phyloP scores from a whole-genome alignment of 2,113 vertebrate species.

The Pipa parva region DNA sequence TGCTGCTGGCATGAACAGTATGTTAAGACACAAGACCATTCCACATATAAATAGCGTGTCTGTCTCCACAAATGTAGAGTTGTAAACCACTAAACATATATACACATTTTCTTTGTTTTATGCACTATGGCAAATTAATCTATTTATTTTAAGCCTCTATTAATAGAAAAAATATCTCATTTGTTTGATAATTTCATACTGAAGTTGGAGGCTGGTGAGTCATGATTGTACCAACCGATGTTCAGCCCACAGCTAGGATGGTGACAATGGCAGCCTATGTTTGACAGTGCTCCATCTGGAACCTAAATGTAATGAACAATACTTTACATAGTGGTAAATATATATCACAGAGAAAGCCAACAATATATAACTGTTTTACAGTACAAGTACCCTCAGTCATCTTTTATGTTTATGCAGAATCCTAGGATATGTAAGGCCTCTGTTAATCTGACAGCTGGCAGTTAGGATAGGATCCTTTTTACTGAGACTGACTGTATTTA shows the following conservation, averaged over 20 bases:
- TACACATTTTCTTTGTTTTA: no score
- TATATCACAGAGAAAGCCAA: constrained; percentile 1
- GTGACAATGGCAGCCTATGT: not conserved
- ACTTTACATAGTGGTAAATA: not conserved
- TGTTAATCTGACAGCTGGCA: constrained; percentile 50
- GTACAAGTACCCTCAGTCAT: constrained; percentile 23
- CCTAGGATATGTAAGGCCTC: constrained; percentile 21
- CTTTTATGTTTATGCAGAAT: constrained; percentile 11
- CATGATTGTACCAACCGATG: no score
- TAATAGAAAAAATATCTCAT: no score
- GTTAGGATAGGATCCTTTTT: constrained; percentile 46
- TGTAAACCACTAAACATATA: no score
- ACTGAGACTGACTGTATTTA: constrained; percentile 50
- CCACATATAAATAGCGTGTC: no score
- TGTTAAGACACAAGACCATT: no score
- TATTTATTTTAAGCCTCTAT: no score
- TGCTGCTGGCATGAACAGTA: no score
- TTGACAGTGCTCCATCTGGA: constrained; percentile 1
- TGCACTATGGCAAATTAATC: no score
- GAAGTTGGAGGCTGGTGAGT: not conserved
- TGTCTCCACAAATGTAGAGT: no score
- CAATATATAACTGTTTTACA: constrained; percentile 34
- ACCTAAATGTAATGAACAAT: constrained; percentile 13
- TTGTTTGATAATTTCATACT: not conserved
- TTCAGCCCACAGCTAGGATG: no score